A percentile compares a stretch with the other conserved stretches of the same genome.
Evolutionary conservation across 1,140 invertebrate species (phyloP).

Genomic region (Drosophila bocqueti): DNA sequence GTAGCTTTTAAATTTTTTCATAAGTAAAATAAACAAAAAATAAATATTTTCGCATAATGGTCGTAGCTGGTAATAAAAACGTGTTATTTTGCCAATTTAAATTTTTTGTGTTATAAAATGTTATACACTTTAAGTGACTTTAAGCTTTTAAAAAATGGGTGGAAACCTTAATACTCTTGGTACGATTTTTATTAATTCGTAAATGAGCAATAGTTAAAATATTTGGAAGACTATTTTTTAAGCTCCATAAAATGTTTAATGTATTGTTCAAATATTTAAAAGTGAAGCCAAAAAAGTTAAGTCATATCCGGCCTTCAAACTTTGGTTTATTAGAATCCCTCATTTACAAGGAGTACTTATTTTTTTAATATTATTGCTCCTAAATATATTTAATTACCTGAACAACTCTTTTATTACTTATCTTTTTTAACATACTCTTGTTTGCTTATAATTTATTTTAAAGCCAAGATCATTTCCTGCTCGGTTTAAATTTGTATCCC

Average conservation of each 20-base stretch:
- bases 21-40: not conserved
- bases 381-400: not conserved
- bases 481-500: slow-evolving; percentile 8
- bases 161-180: not conserved
- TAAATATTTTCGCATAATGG: not conserved
- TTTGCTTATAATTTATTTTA: not conserved
- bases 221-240: no score
- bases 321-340: not conserved
- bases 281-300: no score
- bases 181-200: not conserved
- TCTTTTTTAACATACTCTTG: no score
- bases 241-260: no score
- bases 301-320: not conserved
- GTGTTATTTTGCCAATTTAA: not conserved
- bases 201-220: no score
- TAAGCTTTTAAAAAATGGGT: not conserved
- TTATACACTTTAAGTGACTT: not conserved
- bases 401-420: not conserved
- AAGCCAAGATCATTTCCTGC: not conserved
- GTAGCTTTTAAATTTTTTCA: not conserved
- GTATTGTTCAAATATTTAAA: no score
- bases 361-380: not conserved
- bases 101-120: no score
- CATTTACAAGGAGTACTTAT: not conserved
- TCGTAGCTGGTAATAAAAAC: not conserved